A percentile compares a stretch with the other conserved stretches of the same genome.
Evolutionary conservation across 2,113 vertebrate genomes (phyloP).

Genomic region (Coreoperca whiteheadi): DNA sequence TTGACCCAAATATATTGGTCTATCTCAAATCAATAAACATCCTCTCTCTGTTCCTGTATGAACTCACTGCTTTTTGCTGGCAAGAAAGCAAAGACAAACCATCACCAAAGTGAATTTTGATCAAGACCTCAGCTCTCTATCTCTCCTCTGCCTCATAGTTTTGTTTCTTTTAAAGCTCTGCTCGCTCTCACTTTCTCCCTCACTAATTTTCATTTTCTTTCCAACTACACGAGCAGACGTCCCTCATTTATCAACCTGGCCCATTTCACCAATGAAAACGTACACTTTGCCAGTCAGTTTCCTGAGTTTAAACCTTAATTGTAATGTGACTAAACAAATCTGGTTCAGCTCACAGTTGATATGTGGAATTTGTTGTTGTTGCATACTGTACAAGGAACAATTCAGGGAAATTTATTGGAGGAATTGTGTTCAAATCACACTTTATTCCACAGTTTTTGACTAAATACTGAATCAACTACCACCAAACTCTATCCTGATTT

Average conservation of each 20-base stretch:
- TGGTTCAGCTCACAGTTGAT: background rate
- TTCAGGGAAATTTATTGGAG: background rate
- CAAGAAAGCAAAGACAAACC: background rate
- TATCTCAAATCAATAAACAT: background rate
- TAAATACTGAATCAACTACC: too few relatives aligned
- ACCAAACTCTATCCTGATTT: background rate
- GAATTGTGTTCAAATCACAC: background rate
- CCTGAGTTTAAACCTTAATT: background rate
- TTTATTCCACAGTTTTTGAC: background rate
- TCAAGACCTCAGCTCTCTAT: background rate
- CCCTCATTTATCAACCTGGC: constrained; percentile 29
- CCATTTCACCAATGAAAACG: constrained; percentile 15
- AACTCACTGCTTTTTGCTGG: background rate
- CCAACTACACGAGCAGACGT: background rate
- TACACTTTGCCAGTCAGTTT: background rate
- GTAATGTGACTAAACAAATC: background rate
- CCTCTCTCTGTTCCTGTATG: background rate
- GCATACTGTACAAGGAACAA: background rate
- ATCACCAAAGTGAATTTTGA: background rate
- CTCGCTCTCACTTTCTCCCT: constrained; percentile 1
- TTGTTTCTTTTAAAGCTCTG: background rate
- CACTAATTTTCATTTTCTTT: constrained; percentile 23
- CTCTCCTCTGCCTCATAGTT: background rate
- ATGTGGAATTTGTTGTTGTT: background rate
- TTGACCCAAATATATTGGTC: constrained; percentile 3